These are phyloP conservation scores for Ormyrus labotus DNA, from an alignment of 2,888 invertebrate species.

Conservation along the genomic window DNA sequence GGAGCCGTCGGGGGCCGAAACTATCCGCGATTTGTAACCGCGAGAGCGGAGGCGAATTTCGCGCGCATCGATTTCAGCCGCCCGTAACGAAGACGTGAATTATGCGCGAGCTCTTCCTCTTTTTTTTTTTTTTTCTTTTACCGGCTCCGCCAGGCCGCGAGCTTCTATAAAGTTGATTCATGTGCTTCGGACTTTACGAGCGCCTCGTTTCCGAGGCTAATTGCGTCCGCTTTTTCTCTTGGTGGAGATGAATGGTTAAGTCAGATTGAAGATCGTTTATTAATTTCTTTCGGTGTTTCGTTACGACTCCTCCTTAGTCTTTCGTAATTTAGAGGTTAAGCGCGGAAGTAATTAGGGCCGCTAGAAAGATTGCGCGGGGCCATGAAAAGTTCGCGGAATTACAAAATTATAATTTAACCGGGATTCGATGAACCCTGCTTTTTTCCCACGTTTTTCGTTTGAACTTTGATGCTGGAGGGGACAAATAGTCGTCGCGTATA, in stretches of 20 bases:
- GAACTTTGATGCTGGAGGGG: too few relatives aligned
- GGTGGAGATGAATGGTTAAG: conserved; percentile 35
- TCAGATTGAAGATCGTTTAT: conserved; percentile 31
- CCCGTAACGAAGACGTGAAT: conserved; percentile 40
- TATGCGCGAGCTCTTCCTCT: conserved; percentile 13
- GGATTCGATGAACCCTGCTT: too few relatives aligned
- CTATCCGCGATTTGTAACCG: conserved; percentile 20
- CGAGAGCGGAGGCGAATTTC: neutral
- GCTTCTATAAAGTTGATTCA: conserved; percentile 52
- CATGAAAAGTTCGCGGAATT: too few relatives aligned
- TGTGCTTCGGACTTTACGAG: conserved; percentile 51
- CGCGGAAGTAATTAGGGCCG: neutral
- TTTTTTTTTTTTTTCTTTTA: neutral
- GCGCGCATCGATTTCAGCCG: conserved; percentile 23
- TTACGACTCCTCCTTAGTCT: neutral
- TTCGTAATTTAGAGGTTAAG: neutral
- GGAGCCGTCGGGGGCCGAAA: conserved; percentile 34
- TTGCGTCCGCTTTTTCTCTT: conserved; percentile 18
- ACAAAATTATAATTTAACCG: too few relatives aligned
- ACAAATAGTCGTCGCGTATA: too few relatives aligned
- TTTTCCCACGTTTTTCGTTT: too few relatives aligned
- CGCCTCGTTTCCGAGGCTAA: conserved; percentile 31
- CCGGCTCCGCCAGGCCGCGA: conserved; percentile 8
- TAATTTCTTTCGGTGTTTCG: conserved; percentile 1
- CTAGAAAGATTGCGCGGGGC: neutral